A percentile compares a stretch with the other conserved stretches of the same genome.
Evolutionary conservation across 2,888 invertebrate genomes (phyloP).

Genomic region (Leptopilina myrica): DNA sequence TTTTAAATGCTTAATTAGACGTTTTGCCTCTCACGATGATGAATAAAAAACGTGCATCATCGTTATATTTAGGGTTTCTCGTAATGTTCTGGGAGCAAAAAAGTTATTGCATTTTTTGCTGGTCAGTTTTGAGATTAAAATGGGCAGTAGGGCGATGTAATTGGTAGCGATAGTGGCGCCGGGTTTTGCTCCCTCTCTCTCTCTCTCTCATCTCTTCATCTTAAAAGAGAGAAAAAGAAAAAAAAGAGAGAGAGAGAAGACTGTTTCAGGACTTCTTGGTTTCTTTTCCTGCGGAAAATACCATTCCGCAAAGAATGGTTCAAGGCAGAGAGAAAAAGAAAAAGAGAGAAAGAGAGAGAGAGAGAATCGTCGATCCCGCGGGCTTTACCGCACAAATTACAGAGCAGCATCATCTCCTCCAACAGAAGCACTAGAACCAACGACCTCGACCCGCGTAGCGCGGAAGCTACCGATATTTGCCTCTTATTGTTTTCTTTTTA

Average conservation of each 20-base stretch:
- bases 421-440: constrained; percentile 43
- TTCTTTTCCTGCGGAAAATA: constrained; percentile 34
- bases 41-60: not conserved
- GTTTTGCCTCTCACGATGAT: not conserved
- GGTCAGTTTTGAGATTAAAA: constrained; percentile 64
- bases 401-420: constrained; percentile 60
- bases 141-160: constrained; percentile 59
- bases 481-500: constrained; percentile 34
- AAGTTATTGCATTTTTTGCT: constrained; percentile 64
- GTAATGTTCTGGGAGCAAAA: constrained; percentile 21
- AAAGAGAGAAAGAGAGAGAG: no score
- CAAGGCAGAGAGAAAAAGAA: constrained; percentile 25
- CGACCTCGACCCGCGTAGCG: constrained; percentile 50
- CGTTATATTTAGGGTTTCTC: constrained; percentile 31
- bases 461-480: constrained; percentile 48
- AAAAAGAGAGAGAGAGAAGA: not conserved
- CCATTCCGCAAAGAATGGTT: constrained; percentile 30
- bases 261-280: constrained; percentile 23
- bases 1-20: not conserved
- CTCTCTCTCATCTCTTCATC: no score
- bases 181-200: constrained; percentile 2
- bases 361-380: constrained; percentile 61
- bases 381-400: constrained; percentile 73
- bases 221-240: no score
- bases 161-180: constrained; percentile 63